phyloP scores from a whole-genome alignment of 2,888 invertebrate species.

The Mythimna impura region DNA sequence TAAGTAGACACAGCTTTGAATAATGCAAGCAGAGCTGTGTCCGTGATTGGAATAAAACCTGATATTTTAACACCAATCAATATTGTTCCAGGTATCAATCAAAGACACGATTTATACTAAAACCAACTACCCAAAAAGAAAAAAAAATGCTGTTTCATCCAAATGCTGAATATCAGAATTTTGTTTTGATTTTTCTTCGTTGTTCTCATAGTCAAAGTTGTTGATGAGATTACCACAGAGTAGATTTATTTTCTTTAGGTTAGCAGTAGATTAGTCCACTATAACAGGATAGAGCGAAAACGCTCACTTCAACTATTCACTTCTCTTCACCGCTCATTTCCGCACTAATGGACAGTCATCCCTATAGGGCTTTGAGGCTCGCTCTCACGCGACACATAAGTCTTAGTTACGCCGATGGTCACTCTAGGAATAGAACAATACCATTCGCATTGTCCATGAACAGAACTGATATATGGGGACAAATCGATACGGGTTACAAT shows the following conservation, averaged over 20 bases:
- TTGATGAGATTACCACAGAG: too few species aligned
- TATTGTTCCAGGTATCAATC: not conserved
- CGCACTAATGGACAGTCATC: not conserved
- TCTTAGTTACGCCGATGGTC: conserved; percentile 29
- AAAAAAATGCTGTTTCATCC: too few species aligned
- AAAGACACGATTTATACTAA: not conserved
- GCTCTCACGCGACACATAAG: conserved; percentile 17
- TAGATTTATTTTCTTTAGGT: too few species aligned
- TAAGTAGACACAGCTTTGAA: not conserved
- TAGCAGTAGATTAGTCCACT: too few species aligned
- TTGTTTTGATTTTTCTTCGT: too few species aligned
- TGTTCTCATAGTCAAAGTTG: too few species aligned
- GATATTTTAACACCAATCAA: not conserved
- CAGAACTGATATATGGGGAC: conserved; percentile 24
- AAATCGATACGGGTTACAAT: conserved; percentile 10
- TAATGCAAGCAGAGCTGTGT: not conserved
- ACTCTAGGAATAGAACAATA: conserved; percentile 40
- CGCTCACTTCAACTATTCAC: too few species aligned
- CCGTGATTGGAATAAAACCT: not conserved
- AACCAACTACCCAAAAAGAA: too few species aligned
- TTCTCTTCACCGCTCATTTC: not conserved
- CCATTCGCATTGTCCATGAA: conserved; percentile 20
- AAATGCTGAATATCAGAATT: too few species aligned
- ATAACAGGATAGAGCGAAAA: not conserved
- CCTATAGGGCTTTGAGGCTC: not conserved